Base-by-base conservation (phyloP, 2,888 invertebrate species). In the Apeira syringaria region DNA sequence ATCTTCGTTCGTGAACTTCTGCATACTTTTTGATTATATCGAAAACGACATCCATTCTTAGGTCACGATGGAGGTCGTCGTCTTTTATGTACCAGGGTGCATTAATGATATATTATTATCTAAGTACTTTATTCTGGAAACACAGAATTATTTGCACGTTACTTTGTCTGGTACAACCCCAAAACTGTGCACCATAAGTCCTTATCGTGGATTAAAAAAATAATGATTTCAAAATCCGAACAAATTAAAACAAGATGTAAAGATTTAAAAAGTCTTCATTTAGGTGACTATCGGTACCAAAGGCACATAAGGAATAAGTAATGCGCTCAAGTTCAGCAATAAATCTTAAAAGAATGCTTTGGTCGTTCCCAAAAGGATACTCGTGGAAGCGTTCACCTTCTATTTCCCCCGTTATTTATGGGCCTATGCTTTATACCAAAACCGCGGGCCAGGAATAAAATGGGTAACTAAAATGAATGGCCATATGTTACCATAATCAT, bases 261-360 rank as follows among this genome's bases (percentile, higher is more conserved):
- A 59, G 60, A 64, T 56, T 55, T 59, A 63, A 76, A 75, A 69
- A 73, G 61, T 70, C 64, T 64, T 73, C 65, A 70, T 76, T 67
- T 67, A 71, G 61, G 65, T 67, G 68, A 74, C 68, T 75, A 81
- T 84, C 71, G 71, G 70, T 72, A 74, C 74, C 65, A 67, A 73
- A 78, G 74, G 80, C 80, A 81, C 81, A 86, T 83, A 83, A 80
- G 86, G 84, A 85, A 87, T 87, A 87, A 88, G 84, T 85, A 86
- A 87, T 87, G 86, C 80, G 77, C 74, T 77, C 82, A 88, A 88
- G 79, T 88, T 88, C 75, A 72, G 80, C 80, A 85, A 89, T 89
- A 88, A 89, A 89, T 89, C 88, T 88, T 82, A 84, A 86, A 89
- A 89, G 86, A 89, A 89, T 88, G 86, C 88, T 88, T 80, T 84